phyloP scores from a whole-genome alignment of 2,113 vertebrate species.

The Leucopsar rothschildi region DNA sequence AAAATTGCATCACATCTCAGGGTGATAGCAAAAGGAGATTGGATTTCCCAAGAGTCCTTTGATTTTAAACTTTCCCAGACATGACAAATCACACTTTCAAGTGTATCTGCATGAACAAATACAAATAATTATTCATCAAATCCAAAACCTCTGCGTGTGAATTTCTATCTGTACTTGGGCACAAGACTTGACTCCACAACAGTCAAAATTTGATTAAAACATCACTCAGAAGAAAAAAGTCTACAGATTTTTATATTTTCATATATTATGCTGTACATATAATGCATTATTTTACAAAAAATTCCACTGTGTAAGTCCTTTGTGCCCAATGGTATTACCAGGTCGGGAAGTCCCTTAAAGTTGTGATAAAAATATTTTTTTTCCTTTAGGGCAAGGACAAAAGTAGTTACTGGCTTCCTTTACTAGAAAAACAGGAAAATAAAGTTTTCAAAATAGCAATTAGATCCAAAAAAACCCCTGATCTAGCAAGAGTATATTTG shows the following conservation, averaged over 20 bases:
- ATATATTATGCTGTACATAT: neutral
- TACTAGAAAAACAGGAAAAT: conserved; percentile 20
- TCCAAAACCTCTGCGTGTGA: neutral
- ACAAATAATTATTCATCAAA: neutral
- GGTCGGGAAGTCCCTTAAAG: neutral
- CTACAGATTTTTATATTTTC: neutral
- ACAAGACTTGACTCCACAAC: neutral
- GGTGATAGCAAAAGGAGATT: neutral
- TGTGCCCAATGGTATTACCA: neutral
- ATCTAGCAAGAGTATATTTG: neutral
- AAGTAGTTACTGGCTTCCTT: conserved; percentile 2
- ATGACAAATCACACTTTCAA: neutral
- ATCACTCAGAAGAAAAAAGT: neutral
- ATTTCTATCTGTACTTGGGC: neutral
- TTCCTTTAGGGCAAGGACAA: neutral
- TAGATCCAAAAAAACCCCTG: neutral
- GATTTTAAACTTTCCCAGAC: neutral
- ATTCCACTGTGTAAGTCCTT: neutral
- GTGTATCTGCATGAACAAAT: neutral
- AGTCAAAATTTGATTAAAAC: neutral
- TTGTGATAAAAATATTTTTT: neutral
- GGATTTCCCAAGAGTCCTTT: neutral
- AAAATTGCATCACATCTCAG: neutral
- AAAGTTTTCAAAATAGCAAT: neutral
- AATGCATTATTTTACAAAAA: neutral